Base-by-base conservation (phyloP, 2,113 vertebrate species). In the Poeciliopsis occidentalis region DNA sequence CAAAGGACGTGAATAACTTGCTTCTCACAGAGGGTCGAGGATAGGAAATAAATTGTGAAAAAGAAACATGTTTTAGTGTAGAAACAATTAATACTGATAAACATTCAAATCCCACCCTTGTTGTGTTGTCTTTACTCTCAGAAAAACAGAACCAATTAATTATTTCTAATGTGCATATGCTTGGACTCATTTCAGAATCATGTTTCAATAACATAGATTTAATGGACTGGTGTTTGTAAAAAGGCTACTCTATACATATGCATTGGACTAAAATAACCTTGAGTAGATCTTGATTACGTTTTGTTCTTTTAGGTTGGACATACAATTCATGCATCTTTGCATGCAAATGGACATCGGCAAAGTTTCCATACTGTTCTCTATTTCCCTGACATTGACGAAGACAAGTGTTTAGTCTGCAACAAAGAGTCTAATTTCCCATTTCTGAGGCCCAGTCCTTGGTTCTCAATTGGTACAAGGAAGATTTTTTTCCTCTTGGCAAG, bases 191-290 rank as follows among this genome's bases (percentile, higher is more conserved):
- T 96, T 97, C 95, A 95, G 95, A 94, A 94, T 96, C 94, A 91
- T 96, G 95, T 95, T 97, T 97, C 96, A 97, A 96, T 99, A 97
- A 97, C 95, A 95, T 92, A 94, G 95, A 95, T 96, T 97, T 97
- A 98, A 98, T 98, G 96, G 97, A 97, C 97, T 97, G 96, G 95
- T 98, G 97, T 98, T 98, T 97, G 96, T 95, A 94, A 95, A 96
- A 96, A 94, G 95, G 85, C 88, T 81, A 84, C 88, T 88, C 96
- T 95, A 96, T 97, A 96, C 95, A 96, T 96, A 29, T 29, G 29
- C 29, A 29, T 29, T 29, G 29, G 29, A 97, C 94, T 96, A 96
- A 98, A 99, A 98, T 97, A 98, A 98, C 97, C 97, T 95, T 95
- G 96, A 95, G 95, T 95, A 94, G 94, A 94, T 97, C 96, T 98